A percentile compares a stretch with the other conserved stretches of the same genome.
Conservation (phyloP, 2,888 invertebrate species). For the Watsonalla binaria region DNA sequence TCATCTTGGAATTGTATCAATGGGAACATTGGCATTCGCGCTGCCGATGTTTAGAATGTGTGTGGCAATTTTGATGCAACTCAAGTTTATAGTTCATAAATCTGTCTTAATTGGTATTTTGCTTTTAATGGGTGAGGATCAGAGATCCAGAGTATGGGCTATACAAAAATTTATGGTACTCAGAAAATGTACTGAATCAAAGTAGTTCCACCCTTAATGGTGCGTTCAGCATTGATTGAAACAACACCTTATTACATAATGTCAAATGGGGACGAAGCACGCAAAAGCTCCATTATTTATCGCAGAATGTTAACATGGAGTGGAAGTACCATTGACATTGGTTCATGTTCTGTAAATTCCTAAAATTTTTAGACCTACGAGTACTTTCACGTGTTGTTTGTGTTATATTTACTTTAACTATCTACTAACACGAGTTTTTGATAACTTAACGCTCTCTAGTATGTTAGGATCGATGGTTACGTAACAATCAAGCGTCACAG, state of each 20-base stretch:
- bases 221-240: slow-evolving; percentile 19
- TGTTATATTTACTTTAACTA: background rate
- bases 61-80: no score
- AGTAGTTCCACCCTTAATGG: slow-evolving; percentile 7
- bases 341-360: slow-evolving; percentile 11
- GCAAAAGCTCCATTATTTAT: slow-evolving; percentile 38
- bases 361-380: slow-evolving; percentile 5
- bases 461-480: slow-evolving; percentile 32
- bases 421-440: slow-evolving; percentile 15
- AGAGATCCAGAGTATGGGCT: no score
- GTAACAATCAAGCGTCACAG: slow-evolving; percentile 29
- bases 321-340: slow-evolving; percentile 9
- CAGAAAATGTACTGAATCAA: background rate
- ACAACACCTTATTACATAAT: slow-evolving; percentile 20
- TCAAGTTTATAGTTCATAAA: no score
- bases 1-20: no score
- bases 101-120: no score
- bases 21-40: no score
- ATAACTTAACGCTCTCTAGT: slow-evolving; percentile 20
- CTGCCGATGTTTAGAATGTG: no score
- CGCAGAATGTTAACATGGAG: slow-evolving; percentile 15
- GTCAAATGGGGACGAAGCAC: slow-evolving; percentile 35
- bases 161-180: no score
- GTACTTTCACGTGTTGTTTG: slow-evolving; percentile 9
- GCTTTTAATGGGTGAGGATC: no score